Percentiles rank a stretch among this genome's conserved stretches.
Conservation (phyloP, 2,797 vertebrate species). For the Lepilemur ruficaudatus region DNA sequence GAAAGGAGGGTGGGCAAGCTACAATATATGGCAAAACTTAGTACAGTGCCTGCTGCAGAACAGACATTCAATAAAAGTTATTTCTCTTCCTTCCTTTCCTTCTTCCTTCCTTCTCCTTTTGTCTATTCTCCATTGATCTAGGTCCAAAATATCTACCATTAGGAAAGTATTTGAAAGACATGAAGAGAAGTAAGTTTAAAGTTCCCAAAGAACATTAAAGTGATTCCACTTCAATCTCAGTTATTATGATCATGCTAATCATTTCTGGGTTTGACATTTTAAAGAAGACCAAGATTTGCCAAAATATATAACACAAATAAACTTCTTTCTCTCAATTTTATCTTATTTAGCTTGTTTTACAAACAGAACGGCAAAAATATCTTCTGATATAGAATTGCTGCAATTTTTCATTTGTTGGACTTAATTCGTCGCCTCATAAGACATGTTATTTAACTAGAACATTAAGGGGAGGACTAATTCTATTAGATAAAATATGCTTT, state of each 20-base stretch:
- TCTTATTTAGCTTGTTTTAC: constrained; percentile 9
- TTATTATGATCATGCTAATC: neutral
- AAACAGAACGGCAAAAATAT: constrained; percentile 26
- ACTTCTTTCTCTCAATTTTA: constrained; percentile 18
- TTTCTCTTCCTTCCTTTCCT: neutral
- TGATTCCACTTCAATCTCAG: neutral
- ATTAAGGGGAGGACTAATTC: constrained; percentile 35
- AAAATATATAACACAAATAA: neutral
- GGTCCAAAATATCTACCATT: neutral
- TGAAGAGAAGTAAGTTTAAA: neutral
- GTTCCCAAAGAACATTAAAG: constrained; percentile 5
- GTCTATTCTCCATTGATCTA: neutral
- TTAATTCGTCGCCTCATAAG: constrained; percentile 26
- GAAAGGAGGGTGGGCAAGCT: neutral
- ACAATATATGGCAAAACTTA: neutral
- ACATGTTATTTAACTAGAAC: constrained; percentile 53
- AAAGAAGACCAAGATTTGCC: neutral
- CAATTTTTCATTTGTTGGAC: neutral
- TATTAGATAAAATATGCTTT: constrained; percentile 48
- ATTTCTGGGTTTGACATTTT: neutral
- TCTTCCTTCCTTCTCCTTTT: neutral
- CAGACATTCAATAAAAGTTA: neutral
- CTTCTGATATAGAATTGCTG: neutral
- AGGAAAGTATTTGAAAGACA: neutral
- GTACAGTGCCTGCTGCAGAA: neutral